A percentile compares a stretch with the other conserved stretches of the same genome.
Evolutionary conservation across 1,140 invertebrate species (phyloP).

Genomic region (Mizuhopecten yessoensis): DNA sequence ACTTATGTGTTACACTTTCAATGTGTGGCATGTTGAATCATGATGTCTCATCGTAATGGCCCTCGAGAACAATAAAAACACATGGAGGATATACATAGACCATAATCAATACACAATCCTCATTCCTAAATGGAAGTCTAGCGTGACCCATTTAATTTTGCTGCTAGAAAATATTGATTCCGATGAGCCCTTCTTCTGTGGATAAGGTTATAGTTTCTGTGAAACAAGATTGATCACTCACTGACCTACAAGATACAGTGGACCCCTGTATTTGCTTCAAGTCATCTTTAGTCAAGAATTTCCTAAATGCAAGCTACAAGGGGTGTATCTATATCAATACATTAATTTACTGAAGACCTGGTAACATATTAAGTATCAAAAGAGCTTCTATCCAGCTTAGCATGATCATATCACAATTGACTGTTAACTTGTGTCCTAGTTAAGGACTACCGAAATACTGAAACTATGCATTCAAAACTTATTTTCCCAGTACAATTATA

Average conservation of each 20-base stretch:
- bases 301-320: not conserved
- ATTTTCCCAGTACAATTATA: too few relatives aligned
- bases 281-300: not conserved
- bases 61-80: slow-evolving; percentile 16
- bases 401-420: too few relatives aligned
- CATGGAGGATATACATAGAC: not conserved
- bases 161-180: slow-evolving; percentile 25
- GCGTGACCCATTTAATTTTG: slow-evolving; percentile 15
- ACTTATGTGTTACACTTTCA: not conserved
- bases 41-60: not conserved
- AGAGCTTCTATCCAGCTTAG: too few relatives aligned
- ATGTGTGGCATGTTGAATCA: not conserved
- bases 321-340: not conserved
- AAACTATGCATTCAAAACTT: too few relatives aligned
- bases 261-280: not conserved
- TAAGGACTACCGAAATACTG: too few relatives aligned
- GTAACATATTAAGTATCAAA: not conserved
- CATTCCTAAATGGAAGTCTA: not conserved
- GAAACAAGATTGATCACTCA: not conserved
- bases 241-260: not conserved
- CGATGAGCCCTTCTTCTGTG: not conserved
- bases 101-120: slow-evolving; percentile 33
- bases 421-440: too few relatives aligned
- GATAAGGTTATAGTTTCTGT: not conserved
- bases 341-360: not conserved